Base-by-base conservation (phyloP, 2,113 vertebrate species). In the Peromyscus polionotus region DNA sequence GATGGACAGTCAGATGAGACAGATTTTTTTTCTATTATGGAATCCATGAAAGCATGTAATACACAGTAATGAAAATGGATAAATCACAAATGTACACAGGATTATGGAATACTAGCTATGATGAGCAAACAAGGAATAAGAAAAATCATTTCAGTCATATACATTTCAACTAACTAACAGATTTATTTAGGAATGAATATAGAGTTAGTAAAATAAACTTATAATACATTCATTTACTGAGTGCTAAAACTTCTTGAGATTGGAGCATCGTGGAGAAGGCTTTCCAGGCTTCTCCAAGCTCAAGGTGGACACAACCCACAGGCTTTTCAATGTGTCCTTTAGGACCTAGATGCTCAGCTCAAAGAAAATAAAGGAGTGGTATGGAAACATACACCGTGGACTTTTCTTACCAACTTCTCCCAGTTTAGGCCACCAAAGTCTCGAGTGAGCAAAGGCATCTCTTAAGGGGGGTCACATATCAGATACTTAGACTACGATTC, bases 281-380 rank as follows among this genome's bases (percentile, higher is more conserved):
- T 76, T 77, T 79, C 88, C 80, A 88, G 88, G 70, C 36, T 92
- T 90, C 28, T 96, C 63, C 70, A 84, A 85, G n/a, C 65, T 83
- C 36, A 51, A 36, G n/a, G 6, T 88, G 51, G 80, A 85, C 42
- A 93, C 13, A 42, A 93, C n/a, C 86, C 90, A 36, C 5, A 89
- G 54, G 48, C 61, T 83, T 14, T 90, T 92, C 75, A 67, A 79
- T 84, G 51, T 63, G 45, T 59, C 36, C 19, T 92, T 95, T 88
- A 9, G 94, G 51, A 93, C 19, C 28, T 54, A 90, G 85, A n/a
- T 17, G 11, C 19, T 97, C 31, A 67, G 28, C 39, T 80, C 73
- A 88, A 85, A 92, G 61, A 88, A 13, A 20, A 91, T 39, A 83
- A 75, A 67, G 6, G 4, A 92, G 36, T 77, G 59, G 33, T 26